Evolutionary conservation across 2,797 vertebrate species (phyloP), one percentile per base, ranked within the genome.

Genomic region (Pipistrellus kuhlii): DNA sequence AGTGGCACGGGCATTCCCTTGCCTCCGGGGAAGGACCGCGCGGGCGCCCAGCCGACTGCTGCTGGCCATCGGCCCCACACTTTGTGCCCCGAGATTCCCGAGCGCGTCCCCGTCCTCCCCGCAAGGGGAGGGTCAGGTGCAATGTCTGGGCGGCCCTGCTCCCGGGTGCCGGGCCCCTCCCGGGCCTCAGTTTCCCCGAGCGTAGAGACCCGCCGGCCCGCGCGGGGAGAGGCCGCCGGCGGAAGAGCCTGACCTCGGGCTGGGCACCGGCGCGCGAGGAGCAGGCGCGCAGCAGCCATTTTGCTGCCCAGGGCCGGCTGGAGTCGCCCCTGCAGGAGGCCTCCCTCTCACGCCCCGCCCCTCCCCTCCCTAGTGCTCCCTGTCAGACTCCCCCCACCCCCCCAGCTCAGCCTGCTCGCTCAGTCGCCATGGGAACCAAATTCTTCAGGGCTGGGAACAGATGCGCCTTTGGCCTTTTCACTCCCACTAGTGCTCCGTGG

Each of bases 381-480:
- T 89, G 88, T 93, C 86, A 90, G 62, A 91, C 48, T 72, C 48
- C 93, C 62, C 86, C 94, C 85, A 95, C 93, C 95, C 89, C 89
- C 68, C 93, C 92, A 59, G 21, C 71, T 93, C 89, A 94, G 93
- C 84, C 96, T 95, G 96, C 91, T 87, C 78, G 73, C 88, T 27
- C 64, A 23, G 97, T 98, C 97, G 88, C 96, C 97, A 98, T 97
- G 97, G 98, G 96, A 97, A 98, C 97, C 48, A 83, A 97, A 97
- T 97, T 97, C 96, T 97, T 96, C 90, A 57, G 97, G 96, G 94
- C 94, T 72, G 83, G 90, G 93, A 95, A 93, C 96, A 97, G 83
- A 96, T 92, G 92, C 76, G 85, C 68, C 93, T 96, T 97, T 96
- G 96, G 95, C 96, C 90, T 95, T 82, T 84, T 53, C 91, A 44